These are phyloP conservation scores for Carapus acus DNA, from an alignment of 2,797 vertebrate species.

Conservation along the genomic window DNA sequence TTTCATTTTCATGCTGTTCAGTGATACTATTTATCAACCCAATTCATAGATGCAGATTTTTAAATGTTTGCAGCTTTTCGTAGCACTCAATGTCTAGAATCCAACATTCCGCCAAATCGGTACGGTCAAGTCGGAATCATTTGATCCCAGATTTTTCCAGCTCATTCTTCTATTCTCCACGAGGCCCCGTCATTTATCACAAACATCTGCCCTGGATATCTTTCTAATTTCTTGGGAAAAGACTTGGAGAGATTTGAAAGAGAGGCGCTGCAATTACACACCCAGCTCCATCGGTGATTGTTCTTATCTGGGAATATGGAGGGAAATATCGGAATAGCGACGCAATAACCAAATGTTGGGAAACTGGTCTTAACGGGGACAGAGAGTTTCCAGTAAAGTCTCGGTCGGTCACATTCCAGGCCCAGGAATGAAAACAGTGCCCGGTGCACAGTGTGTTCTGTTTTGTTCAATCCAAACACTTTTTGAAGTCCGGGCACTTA, in stretches of 20 bases:
- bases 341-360: conserved; percentile 35
- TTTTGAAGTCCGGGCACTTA: conserved; percentile 20
- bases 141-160: conserved; percentile 31
- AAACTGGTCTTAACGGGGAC: conserved; percentile 42
- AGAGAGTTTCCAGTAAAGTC: conserved; percentile 40
- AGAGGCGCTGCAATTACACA: conserved; percentile 24
- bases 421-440: conserved; percentile 40
- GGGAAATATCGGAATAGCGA: conserved; percentile 29
- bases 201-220: conserved; percentile 41
- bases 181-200: conserved; percentile 22
- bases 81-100: not conserved
- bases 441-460: conserved; percentile 20
- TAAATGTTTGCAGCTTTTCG: not conserved
- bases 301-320: conserved; percentile 41
- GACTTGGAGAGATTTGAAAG: conserved; percentile 34
- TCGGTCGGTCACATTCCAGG: conserved; percentile 35
- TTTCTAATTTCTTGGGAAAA: conserved; percentile 39
- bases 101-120: conserved; percentile 11
- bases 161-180: conserved; percentile 12
- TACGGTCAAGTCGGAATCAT: conserved; percentile 21
- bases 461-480: conserved; percentile 36
- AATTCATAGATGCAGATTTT: not conserved
- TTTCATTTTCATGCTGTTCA: too few relatives aligned
- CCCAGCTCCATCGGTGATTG: conserved; percentile 34
- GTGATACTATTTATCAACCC: not conserved